Conservation (phyloP, 2,888 invertebrate genomes). For the Galerucella nymphaeae region DNA sequence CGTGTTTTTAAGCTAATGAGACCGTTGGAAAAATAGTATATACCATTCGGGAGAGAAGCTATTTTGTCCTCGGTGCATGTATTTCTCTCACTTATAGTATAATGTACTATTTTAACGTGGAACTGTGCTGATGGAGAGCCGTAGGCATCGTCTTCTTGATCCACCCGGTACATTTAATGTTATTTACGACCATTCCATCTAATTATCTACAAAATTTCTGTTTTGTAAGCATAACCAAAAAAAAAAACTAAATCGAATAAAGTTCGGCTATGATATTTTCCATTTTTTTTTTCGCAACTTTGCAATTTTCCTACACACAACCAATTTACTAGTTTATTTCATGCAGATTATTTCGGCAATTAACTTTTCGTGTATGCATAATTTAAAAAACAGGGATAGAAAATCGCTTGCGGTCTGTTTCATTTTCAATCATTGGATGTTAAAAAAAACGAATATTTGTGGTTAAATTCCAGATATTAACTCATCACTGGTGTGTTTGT, state of each 20-base stretch:
- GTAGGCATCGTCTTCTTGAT: no score
- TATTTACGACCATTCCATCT: no score
- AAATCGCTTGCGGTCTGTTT: not conserved
- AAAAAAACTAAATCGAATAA: not conserved
- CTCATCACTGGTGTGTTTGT: not conserved
- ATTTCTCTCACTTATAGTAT: no score
- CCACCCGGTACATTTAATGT: no score
- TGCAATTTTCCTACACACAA: not conserved
- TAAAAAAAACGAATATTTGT: not conserved
- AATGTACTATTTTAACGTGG: no score
- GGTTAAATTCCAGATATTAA: not conserved
- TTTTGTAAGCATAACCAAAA: not conserved
- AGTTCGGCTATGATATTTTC: not conserved
- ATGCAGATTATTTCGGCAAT: conserved; percentile 14
- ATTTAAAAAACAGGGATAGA: not conserved
- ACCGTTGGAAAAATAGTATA: no score
- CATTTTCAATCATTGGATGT: not conserved
- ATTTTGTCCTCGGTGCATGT: no score
- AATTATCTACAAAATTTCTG: not conserved
- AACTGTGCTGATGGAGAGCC: no score
- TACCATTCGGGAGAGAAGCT: no score
- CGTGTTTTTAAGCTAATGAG: no score
- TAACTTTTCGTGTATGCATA: conserved; percentile 7
- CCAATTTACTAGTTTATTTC: conserved; percentile 12
- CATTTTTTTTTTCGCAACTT: not conserved